Evolutionary conservation across 2,888 invertebrate genomes (phyloP), one percentile per base, ranked within the genome.

Genomic region (Hartigia nigra): DNA sequence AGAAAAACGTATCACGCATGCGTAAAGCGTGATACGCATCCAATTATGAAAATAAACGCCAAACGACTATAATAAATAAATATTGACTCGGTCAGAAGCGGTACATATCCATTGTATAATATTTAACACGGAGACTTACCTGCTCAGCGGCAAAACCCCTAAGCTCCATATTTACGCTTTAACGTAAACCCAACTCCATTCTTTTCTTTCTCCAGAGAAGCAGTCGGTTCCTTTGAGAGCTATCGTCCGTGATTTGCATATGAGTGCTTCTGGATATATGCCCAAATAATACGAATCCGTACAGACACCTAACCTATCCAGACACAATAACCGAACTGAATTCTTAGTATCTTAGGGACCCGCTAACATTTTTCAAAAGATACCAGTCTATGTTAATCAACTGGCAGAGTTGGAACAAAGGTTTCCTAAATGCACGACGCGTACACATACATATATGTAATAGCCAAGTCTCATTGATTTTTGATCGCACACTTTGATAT

Each of bases 161-260:
- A 32, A 72, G 72, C 72, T 34, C 72, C 72, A 34, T 72, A 72
- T 72, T 72, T 72, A 72, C 72, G 72, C 32, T 72, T 34, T 72
- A 72, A 72, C 72, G 72, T 72, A 34, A 72, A 72, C 32, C 72
- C 55, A 34, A 31, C 32, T 34, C 72, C 34, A 34, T 72, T 31
- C 72, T 72, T 72, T 72, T 31, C 34, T 72, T 72, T 72, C 72
- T 72, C 12, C 32, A 3, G 12, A 23, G 32, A 32, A 12, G 12
- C 12, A 72, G 72, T 72, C 72, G 72, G 72, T 72, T 34, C 34
- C 72, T 72, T 72, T 72, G 72, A 72, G 72, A 72, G 31, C 72
- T 72, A 72, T 75, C 75, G n/a, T 36, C 12, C 23, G 32, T 31
- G 12, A 75, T 75, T 75, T 75, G 75, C 75, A 75, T 75, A 75